Evolutionary conservation across 2,888 invertebrate genomes (phyloP), one percentile per base, ranked within the genome.

Genomic region (Neoascia interrupta): DNA sequence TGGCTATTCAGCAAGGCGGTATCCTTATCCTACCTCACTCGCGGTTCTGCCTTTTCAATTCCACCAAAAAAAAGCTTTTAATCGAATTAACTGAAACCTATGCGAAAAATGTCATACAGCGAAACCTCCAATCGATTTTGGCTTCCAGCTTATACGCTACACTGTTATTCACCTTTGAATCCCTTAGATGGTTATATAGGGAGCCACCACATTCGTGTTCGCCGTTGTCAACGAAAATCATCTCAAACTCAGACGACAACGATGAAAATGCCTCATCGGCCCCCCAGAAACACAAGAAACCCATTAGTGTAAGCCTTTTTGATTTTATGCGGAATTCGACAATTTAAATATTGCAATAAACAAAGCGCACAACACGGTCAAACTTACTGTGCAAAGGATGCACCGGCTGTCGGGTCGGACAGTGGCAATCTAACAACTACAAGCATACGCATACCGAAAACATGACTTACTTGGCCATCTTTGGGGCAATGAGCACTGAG

Each of bases 311-410:
- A 56, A 66, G 73, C 56, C 73, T 79, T 68, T 79, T 79, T 68
- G 73, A 66, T 73, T 79, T 51, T 56, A 26, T 45, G 49, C 54
- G 79, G 79, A 79, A 79, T 79, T 56, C 66, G 61, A 79, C 79
- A 68, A 79, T 79, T 73, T 79, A 79, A 79, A 79, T 79, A 79
- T 79, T 68, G 79, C 79, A 79, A 79, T 73, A 73, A 79, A 79
- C 73, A 72, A 79, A 68, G 66, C 61, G 31, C 73, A 49, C 73
- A 66, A 68, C 79, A 79, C 51, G 73, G 61, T 66, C 47, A 73
- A 73, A 60, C 61, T 68, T 8, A 39, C 61, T 66, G 51, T 66
- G 61, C 73, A 79, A 72, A 79, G n/a, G 79, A 79, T 79, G 73
- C 73, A 73, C 73, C 66, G 79, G 69, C 69, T 63, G 54, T 68